Conservation (phyloP, 2,888 invertebrate genomes). For the Ariolimax columbianus region DNA sequence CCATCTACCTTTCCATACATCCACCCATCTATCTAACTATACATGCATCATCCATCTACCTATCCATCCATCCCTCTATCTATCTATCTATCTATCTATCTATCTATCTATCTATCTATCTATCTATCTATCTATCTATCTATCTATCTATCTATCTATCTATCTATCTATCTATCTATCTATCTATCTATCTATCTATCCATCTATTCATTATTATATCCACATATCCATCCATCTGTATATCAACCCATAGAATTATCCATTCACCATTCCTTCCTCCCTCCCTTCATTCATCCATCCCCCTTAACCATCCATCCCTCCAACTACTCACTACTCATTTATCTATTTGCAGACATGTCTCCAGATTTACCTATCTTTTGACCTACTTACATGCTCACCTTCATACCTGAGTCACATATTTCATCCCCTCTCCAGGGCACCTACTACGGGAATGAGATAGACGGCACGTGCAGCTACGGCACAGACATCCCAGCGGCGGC, state of each 20-base stretch:
- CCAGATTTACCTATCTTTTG: too few species aligned
- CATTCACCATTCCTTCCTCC: constrained; percentile 8
- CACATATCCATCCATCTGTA: constrained; percentile 21
- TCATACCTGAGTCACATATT: background rate
- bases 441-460: constrained; percentile 59
- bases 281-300: background rate
- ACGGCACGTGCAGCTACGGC: constrained; percentile 60
- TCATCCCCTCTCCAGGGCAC: constrained; percentile 58
- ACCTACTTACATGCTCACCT: background rate
- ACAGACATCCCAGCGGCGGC: constrained; percentile 60
- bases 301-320: constrained; percentile 4
- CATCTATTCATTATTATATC: background rate
- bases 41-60: too few species aligned
- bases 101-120: background rate
- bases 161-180: background rate
- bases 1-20: background rate
- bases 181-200: background rate
- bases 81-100: background rate
- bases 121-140: background rate
- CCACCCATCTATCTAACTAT: background rate
- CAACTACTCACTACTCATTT: background rate
- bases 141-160: background rate
- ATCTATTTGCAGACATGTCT: too few species aligned
- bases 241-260: constrained; percentile 16
- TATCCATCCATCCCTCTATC: background rate